These are phyloP conservation scores for Drosophila tropicalis DNA, from an alignment of 1,140 invertebrate species.

Conservation along the genomic window DNA sequence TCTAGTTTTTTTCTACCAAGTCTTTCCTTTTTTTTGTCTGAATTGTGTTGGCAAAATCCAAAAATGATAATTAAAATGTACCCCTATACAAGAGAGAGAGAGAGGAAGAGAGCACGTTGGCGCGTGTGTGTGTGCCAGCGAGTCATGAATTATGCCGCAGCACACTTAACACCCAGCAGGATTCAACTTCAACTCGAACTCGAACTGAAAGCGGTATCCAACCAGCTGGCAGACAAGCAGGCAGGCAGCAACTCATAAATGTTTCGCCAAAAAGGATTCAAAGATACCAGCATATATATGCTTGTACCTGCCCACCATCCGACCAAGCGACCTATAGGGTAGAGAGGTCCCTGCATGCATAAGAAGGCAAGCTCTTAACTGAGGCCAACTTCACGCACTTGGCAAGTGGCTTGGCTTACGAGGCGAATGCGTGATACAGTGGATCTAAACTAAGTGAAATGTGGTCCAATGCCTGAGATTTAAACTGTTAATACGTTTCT, in stretches of 20 bases:
- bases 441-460: no score
- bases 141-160: constrained; percentile 21
- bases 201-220: no score
- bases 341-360: constrained; percentile 19
- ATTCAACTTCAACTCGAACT: background rate
- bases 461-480: no score
- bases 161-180: constrained; percentile 25
- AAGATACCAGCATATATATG: background rate
- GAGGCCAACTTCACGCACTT: constrained; percentile 6
- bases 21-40: no score
- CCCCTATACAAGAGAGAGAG: background rate
- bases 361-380: constrained; percentile 22
- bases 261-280: constrained; percentile 14
- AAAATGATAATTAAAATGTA: constrained; percentile 29
- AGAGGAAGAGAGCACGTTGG: no score
- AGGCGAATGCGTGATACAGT: constrained; percentile 17
- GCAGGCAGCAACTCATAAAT: constrained; percentile 17
- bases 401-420: background rate
- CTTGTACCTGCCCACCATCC: no score
- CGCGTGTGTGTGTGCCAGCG: background rate
- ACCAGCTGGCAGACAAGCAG: no score
- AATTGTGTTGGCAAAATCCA: constrained; percentile 5
- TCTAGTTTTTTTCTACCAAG: background rate
- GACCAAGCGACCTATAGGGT: background rate
- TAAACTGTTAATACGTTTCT: no score